Evolutionary conservation across 1,140 invertebrate species (phyloP), one percentile per base, ranked within the genome.

Genomic region (Ladona fulva): DNA sequence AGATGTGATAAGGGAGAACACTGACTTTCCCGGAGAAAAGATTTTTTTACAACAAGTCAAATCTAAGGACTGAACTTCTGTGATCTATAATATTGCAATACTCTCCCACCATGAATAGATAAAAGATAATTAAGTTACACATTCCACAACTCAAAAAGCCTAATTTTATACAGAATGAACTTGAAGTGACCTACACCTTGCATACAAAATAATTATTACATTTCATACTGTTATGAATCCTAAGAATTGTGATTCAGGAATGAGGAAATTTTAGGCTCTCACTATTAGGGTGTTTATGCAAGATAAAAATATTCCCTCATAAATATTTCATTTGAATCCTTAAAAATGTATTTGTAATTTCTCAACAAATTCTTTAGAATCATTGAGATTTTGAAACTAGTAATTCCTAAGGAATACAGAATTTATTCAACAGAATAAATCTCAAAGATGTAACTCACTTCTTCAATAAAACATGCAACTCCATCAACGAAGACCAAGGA

Each of bases 391-490:
- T 37, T 8, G 8, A 37, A 37, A 37, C 8, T 1, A 37, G 29
- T 37, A 37, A 37, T 37, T 37, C 29, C 29, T 37, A 37, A 37
- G 29, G 29, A 37, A 37, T 37, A 37, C 29, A 5, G 29, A 37
- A 5, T 37, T 37, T 37, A 37, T 37, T 37, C 3, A 8, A 8
- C 8, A 37, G 74, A 25, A 83, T 92, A 78, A 87, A 93, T 84
- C 83, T 93, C 77, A 82, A 84, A 77, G 92, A 95, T 85, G 88
- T 92, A 1, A 91, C 88, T 59, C 82, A 85, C 5, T 91, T 90
- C 78, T 95, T 93, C 81, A 83, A 88, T 73, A 88, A 87, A 75
- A 92, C 93, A 0, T 88, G 87, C 12, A 84, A 88, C 29, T 86
- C 86, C 0, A 83, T 90, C 0, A 88, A 89, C 77, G 87, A 88